These are phyloP conservation scores for Alsophila aescularia DNA, from an alignment of 2,888 invertebrate genomes.

Conservation along the genomic window DNA sequence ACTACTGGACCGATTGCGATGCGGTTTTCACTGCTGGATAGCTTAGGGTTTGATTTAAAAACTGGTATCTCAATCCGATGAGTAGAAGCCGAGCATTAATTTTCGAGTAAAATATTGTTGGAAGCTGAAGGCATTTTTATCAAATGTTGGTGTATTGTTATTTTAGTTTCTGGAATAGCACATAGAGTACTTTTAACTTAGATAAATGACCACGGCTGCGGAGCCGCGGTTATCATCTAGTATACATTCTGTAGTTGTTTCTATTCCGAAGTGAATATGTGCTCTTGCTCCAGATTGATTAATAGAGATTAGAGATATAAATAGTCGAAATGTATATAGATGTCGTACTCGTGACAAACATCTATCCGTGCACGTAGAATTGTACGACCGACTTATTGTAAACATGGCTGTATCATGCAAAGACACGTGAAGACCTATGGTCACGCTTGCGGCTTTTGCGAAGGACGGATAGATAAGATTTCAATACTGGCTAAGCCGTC, in stretches of 20 bases:
- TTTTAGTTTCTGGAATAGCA: too few relatives aligned
- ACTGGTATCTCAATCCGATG: too few relatives aligned
- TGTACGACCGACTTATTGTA: slow-evolving; percentile 28
- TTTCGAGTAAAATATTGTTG: too few relatives aligned
- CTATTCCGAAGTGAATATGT: neutral
- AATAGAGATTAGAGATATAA: neutral
- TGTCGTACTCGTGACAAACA: slow-evolving; percentile 18
- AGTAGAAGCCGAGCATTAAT: too few relatives aligned
- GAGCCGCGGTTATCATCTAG: too few relatives aligned
- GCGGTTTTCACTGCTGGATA: too few relatives aligned
- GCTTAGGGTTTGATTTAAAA: too few relatives aligned
- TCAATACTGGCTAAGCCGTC: slow-evolving; percentile 37
- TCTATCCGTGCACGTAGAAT: slow-evolving; percentile 5
- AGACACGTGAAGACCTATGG: slow-evolving; percentile 49
- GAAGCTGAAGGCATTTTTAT: too few relatives aligned
- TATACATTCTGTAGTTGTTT: neutral
- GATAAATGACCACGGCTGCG: too few relatives aligned
- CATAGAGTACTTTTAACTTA: too few relatives aligned
- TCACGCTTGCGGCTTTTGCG: slow-evolving; percentile 40
- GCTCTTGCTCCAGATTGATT: slow-evolving; percentile 6
- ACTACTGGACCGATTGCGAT: too few relatives aligned
- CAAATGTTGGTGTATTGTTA: too few relatives aligned
- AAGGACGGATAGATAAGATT: slow-evolving; percentile 51
- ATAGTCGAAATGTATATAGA: neutral
- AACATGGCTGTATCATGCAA: slow-evolving; percentile 39